Conservation (phyloP, 2,113 vertebrate species). For the Polypterus bichir region DNA sequence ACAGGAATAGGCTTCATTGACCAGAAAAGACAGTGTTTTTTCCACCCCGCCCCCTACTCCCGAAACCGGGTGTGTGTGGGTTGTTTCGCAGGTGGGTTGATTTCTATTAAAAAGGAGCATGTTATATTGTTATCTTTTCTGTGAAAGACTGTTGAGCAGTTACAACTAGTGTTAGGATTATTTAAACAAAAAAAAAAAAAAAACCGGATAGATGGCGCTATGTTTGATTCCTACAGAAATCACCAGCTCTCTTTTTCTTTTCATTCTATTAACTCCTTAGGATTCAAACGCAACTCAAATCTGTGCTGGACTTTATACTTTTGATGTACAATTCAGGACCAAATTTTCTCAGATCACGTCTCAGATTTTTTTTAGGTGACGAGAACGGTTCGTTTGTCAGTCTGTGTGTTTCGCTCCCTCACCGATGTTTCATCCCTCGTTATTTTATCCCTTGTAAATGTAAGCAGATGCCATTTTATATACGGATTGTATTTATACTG, state of each 20-base stretch:
- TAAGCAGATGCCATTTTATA: constrained; percentile 96
- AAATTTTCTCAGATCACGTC: constrained; percentile 81
- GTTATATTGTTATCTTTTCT: constrained; percentile 85
- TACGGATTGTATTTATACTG: constrained; percentile 97
- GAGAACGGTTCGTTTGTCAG: constrained; percentile 51
- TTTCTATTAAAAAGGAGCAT: constrained; percentile 67
- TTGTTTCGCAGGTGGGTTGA: constrained; percentile 77
- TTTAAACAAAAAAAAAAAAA: constrained; percentile 38
- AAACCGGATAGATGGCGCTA: constrained; percentile 86
- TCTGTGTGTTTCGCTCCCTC: constrained; percentile 26
- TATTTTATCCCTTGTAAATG: constrained; percentile 76
- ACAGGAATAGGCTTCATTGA: constrained; percentile 41
- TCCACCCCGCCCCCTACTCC: constrained; percentile 38
- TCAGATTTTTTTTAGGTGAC: constrained; percentile 65
- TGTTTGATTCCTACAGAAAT: constrained; percentile 89
- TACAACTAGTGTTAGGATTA: constrained; percentile 88
- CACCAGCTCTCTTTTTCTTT: constrained; percentile 89
- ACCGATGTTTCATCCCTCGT: constrained; percentile 72
- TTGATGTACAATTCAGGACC: constrained; percentile 81
- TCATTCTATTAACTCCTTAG: constrained; percentile 83
- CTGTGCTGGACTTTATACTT: constrained; percentile 91
- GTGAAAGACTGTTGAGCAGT: constrained; percentile 93
- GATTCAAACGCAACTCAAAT: constrained; percentile 97
- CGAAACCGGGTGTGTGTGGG: constrained; percentile 78
- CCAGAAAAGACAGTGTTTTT: constrained; percentile 40